Percentiles rank a stretch among this genome's conserved stretches.
Evolutionary conservation across 2,797 vertebrate species (phyloP).

Genomic region (Gymnodraco acuticeps): DNA sequence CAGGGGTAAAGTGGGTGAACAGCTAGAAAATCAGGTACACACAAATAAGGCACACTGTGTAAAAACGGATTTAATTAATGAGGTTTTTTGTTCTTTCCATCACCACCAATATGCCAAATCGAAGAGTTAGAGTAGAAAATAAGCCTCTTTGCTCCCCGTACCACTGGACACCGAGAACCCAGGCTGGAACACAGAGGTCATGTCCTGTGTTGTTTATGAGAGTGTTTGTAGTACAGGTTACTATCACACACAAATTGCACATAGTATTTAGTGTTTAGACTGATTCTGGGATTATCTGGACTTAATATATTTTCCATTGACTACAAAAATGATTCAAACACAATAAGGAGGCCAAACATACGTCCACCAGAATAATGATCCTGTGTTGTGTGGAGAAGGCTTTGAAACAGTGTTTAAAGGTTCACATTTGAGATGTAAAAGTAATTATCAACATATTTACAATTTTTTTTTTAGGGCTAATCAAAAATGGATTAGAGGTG

Average conservation of each 20-base stretch:
- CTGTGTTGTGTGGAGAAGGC: not conserved
- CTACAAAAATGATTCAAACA: not conserved
- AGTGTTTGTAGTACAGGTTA: not conserved
- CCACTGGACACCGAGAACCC: constrained; percentile 2
- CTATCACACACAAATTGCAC: not conserved
- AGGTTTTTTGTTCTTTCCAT: constrained; percentile 3
- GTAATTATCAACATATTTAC: not conserved
- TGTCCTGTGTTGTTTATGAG: not conserved
- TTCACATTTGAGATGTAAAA: too few relatives aligned
- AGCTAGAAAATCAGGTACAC: not conserved
- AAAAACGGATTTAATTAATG: constrained; percentile 12
- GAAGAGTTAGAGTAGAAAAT: constrained; percentile 39
- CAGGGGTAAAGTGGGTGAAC: not conserved
- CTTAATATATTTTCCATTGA: not conserved
- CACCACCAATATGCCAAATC: not conserved
- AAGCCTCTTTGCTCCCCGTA: constrained; percentile 38
- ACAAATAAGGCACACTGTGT: not conserved
- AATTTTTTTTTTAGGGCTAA: not conserved
- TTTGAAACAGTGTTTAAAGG: not conserved
- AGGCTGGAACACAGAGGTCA: constrained; percentile 8
- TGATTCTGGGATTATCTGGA: not conserved
- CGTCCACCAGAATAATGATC: not conserved
- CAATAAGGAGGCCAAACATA: not conserved
- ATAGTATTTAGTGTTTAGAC: not conserved
- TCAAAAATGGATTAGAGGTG: not conserved